Evolutionary conservation across 2,888 invertebrate species (phyloP).

Genomic region (Heliconius sara): DNA sequence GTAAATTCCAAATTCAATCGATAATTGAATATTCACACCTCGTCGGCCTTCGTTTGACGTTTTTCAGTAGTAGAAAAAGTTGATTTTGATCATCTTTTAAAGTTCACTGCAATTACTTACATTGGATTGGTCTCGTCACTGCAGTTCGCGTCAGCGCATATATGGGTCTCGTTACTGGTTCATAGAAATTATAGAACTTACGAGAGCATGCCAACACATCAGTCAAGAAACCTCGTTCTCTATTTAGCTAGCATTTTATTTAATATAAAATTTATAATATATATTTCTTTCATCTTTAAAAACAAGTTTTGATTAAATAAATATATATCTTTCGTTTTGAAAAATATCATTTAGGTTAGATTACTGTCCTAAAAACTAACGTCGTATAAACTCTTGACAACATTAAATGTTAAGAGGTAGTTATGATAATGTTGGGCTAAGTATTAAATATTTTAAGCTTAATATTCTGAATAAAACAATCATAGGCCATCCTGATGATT

Average conservation of each 20-base stretch:
- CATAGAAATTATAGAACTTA: conserved; percentile 16
- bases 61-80: conserved; percentile 60
- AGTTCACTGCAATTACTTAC: conserved; percentile 41
- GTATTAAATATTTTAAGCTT: conserved; percentile 1
- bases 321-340: no score
- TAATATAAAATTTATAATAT: neutral
- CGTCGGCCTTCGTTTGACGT: conserved; percentile 61
- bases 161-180: conserved; percentile 27
- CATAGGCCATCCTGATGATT: neutral
- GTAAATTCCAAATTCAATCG: conserved; percentile 54
- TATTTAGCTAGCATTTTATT: neutral
- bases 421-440: neutral
- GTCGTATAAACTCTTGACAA: neutral
- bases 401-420: neutral
- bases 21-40: conserved; percentile 76
- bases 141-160: conserved; percentile 23
- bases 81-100: conserved; percentile 50
- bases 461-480: conserved; percentile 16
- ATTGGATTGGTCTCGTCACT: conserved; percentile 40
- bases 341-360: no score
- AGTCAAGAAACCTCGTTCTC: conserved; percentile 9
- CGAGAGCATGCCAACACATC: conserved; percentile 12
- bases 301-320: no score
- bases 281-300: no score
- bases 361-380: no score